These are phyloP conservation scores for Cairina moschata DNA, from an alignment of 2,113 vertebrate genomes.

Conservation along the genomic window DNA sequence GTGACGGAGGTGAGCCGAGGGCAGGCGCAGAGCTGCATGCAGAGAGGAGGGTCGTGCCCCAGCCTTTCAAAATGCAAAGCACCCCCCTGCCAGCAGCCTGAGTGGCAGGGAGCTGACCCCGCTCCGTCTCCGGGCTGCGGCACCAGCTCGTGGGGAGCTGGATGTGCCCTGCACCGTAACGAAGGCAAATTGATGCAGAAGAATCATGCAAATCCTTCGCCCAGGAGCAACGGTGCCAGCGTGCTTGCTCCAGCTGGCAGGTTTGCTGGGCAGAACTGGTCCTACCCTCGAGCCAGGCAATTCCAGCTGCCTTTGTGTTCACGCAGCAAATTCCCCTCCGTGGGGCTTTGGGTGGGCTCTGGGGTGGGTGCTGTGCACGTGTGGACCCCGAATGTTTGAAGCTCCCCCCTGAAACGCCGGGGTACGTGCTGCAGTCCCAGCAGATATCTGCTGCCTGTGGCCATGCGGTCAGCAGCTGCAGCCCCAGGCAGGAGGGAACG, in stretches of 20 bases:
- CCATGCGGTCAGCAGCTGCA: background rate
- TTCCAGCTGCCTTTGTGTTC: background rate
- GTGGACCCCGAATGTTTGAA: background rate
- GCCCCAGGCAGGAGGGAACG: background rate
- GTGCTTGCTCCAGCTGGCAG: background rate
- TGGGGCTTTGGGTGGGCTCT: fast-evolving
- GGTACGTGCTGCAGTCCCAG: background rate
- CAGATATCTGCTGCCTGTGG: fast-evolving
- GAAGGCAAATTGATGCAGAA: background rate
- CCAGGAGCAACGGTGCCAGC: background rate
- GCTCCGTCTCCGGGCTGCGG: background rate
- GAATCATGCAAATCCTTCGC: background rate
- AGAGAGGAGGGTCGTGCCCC: background rate
- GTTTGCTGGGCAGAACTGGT: fast-evolving
- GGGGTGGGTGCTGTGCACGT: fast-evolving
- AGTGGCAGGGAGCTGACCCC: fast-evolving
- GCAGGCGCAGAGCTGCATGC: fast-evolving
- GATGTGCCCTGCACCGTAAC: background rate
- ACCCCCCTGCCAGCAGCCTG: background rate
- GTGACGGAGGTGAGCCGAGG: background rate
- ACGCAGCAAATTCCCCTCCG: background rate
- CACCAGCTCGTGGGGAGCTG: background rate
- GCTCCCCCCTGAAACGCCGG: background rate
- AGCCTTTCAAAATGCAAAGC: background rate
- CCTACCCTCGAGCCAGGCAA: background rate